Conservation (phyloP, 2,888 invertebrate genomes). For the Ephialtes manifestator region DNA sequence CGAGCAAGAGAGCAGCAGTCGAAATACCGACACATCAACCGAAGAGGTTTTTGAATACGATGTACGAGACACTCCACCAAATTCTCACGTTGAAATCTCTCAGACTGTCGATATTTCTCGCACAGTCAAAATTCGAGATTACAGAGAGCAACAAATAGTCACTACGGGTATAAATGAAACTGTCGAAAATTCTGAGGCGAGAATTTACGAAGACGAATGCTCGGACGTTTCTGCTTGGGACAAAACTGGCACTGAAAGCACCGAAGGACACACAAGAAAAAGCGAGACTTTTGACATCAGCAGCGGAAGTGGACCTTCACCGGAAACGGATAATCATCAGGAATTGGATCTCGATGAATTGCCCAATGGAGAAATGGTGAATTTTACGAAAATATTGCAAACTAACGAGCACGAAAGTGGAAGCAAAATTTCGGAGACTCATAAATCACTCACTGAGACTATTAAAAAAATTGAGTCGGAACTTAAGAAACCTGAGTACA, state of each 20-base stretch:
- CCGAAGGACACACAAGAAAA: constrained; percentile 81
- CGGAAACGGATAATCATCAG: constrained; percentile 80
- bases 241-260: constrained; percentile 82
- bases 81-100: constrained; percentile 82
- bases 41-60: constrained; percentile 82
- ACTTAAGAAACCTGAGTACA: constrained; percentile 77
- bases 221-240: constrained; percentile 83
- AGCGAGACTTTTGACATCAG: constrained; percentile 84
- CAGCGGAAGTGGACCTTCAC: constrained; percentile 82
- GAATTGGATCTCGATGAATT: constrained; percentile 80
- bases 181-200: constrained; percentile 61
- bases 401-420: constrained; percentile 68
- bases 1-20: constrained; percentile 66
- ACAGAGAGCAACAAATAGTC: constrained; percentile 73
- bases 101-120: constrained; percentile 76
- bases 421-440: constrained; percentile 79
- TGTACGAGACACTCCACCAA: constrained; percentile 82
- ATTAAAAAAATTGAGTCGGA: constrained; percentile 83
- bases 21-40: constrained; percentile 80
- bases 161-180: constrained; percentile 64
- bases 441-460: constrained; percentile 81
- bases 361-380: constrained; percentile 74
- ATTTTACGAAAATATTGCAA: constrained; percentile 69
- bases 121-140: constrained; percentile 77
- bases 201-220: constrained; percentile 77